These are phyloP conservation scores for Nephila pilipes DNA, from an alignment of 1,140 invertebrate species.

Conservation along the genomic window DNA sequence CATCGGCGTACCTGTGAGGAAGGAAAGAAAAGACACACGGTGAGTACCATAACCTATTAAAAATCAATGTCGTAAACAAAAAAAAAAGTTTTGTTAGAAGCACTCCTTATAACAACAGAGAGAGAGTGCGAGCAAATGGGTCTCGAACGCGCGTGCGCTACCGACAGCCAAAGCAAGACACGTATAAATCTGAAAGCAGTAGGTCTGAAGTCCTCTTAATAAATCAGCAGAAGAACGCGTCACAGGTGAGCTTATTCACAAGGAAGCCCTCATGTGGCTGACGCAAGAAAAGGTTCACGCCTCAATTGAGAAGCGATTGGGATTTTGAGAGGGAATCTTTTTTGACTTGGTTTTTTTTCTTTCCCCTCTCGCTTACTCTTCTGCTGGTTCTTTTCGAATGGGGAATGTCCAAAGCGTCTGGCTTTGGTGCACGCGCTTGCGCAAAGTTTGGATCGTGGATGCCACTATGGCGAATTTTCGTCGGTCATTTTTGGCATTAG, in stretches of 20 bases:
- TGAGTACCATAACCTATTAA: neutral
- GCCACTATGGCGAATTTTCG: conserved; percentile 46
- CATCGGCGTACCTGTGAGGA: conserved; percentile 80
- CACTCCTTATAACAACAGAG: neutral
- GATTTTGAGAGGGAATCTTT: neutral
- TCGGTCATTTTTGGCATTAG: neutral
- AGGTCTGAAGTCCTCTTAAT: neutral
- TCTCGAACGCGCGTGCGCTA: neutral
- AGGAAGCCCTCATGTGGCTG: neutral
- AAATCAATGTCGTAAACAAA: neutral
- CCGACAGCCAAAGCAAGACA: neutral
- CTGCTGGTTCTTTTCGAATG: neutral
- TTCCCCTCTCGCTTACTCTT: neutral
- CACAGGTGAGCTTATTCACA: neutral
- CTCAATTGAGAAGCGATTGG: neutral
- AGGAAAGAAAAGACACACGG: conserved; percentile 22
- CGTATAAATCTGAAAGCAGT: neutral
- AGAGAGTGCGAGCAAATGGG: neutral
- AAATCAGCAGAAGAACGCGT: neutral
- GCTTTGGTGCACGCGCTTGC: conserved; percentile 40
- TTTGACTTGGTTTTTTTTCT: neutral
- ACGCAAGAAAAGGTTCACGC: conserved; percentile 8
- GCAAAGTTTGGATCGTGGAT: conserved; percentile 18
- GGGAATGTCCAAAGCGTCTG: conserved; percentile 26
- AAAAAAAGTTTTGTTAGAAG: neutral